A percentile compares a stretch with the other conserved stretches of the same genome.
phyloP scores from a whole-genome alignment of 2,113 vertebrate species.

The Panthera leo region DNA sequence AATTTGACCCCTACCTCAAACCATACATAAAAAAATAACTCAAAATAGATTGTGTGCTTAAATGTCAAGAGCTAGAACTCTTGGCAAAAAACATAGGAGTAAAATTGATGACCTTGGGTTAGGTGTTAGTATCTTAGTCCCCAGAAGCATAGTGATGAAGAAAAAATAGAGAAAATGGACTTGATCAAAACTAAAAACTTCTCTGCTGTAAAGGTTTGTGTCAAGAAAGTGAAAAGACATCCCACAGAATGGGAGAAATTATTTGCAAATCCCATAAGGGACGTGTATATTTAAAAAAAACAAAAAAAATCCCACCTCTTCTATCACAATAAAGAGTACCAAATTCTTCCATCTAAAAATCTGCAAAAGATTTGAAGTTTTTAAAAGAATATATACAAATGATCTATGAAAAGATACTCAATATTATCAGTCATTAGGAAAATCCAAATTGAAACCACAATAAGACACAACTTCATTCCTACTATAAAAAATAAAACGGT shows the following conservation, averaged over 20 bases:
- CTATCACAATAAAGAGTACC: background rate
- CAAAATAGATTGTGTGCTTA: background rate
- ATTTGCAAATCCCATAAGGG: background rate
- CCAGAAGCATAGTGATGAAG: background rate
- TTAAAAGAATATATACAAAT: background rate
- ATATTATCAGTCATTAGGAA: background rate
- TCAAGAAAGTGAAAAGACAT: background rate
- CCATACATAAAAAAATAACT: background rate
- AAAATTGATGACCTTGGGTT: background rate
- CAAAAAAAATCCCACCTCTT: background rate
- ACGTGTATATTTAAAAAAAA: background rate
- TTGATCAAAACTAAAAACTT: background rate
- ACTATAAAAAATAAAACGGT: background rate
- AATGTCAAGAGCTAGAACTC: background rate
- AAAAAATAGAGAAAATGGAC: background rate
- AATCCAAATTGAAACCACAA: background rate
- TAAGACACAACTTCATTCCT: background rate
- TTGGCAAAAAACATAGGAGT: background rate
- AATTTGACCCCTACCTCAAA: background rate
- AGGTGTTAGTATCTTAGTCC: background rate
- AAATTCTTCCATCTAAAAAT: background rate
- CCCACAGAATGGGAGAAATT: background rate
- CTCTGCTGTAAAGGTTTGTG: background rate
- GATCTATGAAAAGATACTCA: background rate
- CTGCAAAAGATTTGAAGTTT: background rate